These are phyloP conservation scores for Agonopterix heracliana DNA, from an alignment of 2,888 invertebrate genomes.

Conservation along the genomic window DNA sequence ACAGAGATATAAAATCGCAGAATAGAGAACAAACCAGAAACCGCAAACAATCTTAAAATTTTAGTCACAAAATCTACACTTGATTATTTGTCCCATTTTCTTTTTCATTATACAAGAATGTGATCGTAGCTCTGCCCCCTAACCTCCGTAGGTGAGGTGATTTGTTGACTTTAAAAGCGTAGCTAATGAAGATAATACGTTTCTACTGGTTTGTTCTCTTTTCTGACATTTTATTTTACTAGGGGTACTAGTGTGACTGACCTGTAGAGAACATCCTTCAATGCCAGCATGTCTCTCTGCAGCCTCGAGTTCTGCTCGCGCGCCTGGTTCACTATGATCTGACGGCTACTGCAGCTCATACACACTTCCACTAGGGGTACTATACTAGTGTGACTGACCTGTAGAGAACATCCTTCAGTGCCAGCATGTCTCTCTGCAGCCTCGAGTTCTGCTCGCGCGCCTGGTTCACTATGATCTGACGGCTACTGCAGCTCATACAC, in stretches of 20 bases:
- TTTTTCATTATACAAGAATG: too few relatives aligned
- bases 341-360: constrained; percentile 66
- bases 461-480: constrained; percentile 65
- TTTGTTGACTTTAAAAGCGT: too few relatives aligned
- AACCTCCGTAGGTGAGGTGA: too few relatives aligned
- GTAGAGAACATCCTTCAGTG: constrained; percentile 86
- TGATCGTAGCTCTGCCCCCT: too few relatives aligned
- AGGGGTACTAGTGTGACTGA: constrained; percentile 19
- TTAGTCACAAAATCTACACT: too few relatives aligned
- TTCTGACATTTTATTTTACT: too few relatives aligned
- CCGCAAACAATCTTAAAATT: too few relatives aligned
- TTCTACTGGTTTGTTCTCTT: too few relatives aligned
- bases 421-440: constrained; percentile 80
- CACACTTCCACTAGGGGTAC: constrained; percentile 47
- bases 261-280: constrained; percentile 86
- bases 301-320: constrained; percentile 75
- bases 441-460: constrained; percentile 74
- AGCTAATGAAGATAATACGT: too few relatives aligned
- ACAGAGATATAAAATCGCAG: too few relatives aligned
- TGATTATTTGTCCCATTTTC: too few relatives aligned
- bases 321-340: constrained; percentile 65
- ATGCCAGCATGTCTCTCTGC: constrained; percentile 80
- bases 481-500: constrained; percentile 67
- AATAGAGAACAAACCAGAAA: too few relatives aligned
- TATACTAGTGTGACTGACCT: constrained; percentile 45